Percentiles rank a stretch among this genome's conserved stretches.
Conservation (phyloP, 2,888 invertebrate species). For the Micoletzkya japonica region DNA sequence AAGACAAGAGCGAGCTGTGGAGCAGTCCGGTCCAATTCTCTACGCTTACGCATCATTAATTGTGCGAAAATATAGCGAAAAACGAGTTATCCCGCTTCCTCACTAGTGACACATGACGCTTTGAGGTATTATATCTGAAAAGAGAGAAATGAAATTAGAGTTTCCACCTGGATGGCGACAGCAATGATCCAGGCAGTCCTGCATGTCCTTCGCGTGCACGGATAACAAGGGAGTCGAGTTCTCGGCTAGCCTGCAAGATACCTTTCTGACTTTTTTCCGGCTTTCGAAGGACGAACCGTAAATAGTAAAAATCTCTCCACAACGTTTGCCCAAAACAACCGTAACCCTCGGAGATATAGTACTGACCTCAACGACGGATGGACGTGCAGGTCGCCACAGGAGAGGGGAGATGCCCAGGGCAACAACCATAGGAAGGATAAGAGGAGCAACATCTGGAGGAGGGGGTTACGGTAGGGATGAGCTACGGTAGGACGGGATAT, state of each 20-base stretch:
- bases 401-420: not conserved
- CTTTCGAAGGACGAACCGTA: too few species aligned
- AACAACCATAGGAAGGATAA: too few species aligned
- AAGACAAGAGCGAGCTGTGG: too few species aligned
- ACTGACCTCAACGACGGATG: conserved; percentile 18
- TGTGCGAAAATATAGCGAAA: not conserved
- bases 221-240: conserved; percentile 13
- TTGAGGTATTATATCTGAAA: not conserved
- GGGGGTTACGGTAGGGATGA: too few species aligned
- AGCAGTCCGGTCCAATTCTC: too few species aligned
- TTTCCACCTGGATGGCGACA: conserved; percentile 2
- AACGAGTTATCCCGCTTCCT: not conserved
- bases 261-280: too few species aligned
- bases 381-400: conserved; percentile 11
- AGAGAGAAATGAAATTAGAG: not conserved
- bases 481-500: too few species aligned
- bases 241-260: conserved; percentile 11
- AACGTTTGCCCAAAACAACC: too few species aligned
- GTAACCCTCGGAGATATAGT: too few species aligned
- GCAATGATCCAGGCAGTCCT: conserved; percentile 12
- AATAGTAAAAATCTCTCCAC: too few species aligned
- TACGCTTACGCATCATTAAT: too few species aligned
- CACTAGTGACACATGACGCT: not conserved
- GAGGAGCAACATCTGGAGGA: conserved; percentile 18
- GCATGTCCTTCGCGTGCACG: not conserved